phyloP scores from a whole-genome alignment of 2,113 vertebrate species.

The Erythrocercus mccallii region DNA sequence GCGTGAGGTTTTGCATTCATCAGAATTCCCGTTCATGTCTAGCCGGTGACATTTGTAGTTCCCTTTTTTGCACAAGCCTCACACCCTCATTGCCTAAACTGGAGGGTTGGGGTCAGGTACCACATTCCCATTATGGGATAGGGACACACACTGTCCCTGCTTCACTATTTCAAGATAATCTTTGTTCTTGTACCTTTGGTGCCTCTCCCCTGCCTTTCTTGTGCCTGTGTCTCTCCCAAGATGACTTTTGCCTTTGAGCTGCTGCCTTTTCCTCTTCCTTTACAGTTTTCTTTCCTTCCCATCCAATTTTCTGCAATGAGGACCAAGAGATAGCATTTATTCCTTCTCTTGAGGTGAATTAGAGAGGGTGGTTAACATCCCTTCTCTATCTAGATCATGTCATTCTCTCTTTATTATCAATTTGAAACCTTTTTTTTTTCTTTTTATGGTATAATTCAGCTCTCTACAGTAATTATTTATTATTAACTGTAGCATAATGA shows the following conservation, averaged over 20 bases:
- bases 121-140: background rate
- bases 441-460: conserved; percentile 36
- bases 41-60: background rate
- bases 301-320: conserved; percentile 4
- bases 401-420: conserved; percentile 40
- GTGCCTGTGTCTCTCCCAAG: background rate
- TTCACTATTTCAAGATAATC: background rate
- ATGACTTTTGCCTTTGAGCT: background rate
- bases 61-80: background rate
- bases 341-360: conserved; percentile 46
- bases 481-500: conserved; percentile 56
- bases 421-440: conserved; percentile 25
- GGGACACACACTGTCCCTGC: background rate
- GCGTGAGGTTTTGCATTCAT: background rate
- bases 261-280: background rate
- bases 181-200: background rate
- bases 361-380: conserved; percentile 29
- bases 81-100: background rate
- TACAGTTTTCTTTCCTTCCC: conserved; percentile 21
- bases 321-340: conserved; percentile 26
- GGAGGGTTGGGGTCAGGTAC: background rate
- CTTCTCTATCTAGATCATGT: conserved; percentile 11
- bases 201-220: background rate
- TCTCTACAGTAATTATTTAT: conserved; percentile 60
- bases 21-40: background rate